These are phyloP conservation scores for Amphiura filiformis DNA, from an alignment of 35 echinoderm and acorn worm genomes.

Conservation along the genomic window DNA sequence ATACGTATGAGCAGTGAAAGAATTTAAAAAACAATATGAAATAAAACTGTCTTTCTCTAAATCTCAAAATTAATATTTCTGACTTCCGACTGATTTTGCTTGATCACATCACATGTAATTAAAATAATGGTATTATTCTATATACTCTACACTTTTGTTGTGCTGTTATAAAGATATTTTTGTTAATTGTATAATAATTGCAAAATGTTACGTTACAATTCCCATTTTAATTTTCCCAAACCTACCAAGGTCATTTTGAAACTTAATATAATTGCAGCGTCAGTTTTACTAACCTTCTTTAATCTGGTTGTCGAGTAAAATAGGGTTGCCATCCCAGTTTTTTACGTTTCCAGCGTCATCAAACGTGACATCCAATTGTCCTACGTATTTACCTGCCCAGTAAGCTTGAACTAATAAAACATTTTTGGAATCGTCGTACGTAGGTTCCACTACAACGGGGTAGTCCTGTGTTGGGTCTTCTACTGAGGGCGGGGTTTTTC, in stretches of 20 bases:
- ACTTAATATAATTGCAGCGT: neutral
- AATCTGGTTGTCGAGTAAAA: neutral
- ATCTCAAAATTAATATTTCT: no score
- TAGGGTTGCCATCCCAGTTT: conserved; percentile 48
- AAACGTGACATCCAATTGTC: conserved; percentile 70
- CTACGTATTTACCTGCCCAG: conserved; percentile 81
- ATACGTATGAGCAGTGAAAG: no score
- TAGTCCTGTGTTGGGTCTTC: no score
- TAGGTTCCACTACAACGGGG: conserved; percentile 49
- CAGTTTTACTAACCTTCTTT: neutral
- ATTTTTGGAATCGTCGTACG: neutral
- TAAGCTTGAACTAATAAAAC: conserved; percentile 79
- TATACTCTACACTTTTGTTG: no score
- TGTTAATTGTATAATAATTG: neutral
- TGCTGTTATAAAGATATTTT: neutral
- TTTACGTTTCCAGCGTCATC: conserved; percentile 63
- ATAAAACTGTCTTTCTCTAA: no score
- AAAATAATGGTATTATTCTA: no score
- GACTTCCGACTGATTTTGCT: no score
- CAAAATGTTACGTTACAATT: neutral
- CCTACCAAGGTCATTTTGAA: neutral
- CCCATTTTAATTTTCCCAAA: neutral
- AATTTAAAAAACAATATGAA: no score
- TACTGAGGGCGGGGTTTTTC: no score
- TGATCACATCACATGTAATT: no score